A percentile compares a stretch with the other conserved stretches of the same genome.
Conservation (phyloP, 2,888 invertebrate genomes). For the Patella depressa region DNA sequence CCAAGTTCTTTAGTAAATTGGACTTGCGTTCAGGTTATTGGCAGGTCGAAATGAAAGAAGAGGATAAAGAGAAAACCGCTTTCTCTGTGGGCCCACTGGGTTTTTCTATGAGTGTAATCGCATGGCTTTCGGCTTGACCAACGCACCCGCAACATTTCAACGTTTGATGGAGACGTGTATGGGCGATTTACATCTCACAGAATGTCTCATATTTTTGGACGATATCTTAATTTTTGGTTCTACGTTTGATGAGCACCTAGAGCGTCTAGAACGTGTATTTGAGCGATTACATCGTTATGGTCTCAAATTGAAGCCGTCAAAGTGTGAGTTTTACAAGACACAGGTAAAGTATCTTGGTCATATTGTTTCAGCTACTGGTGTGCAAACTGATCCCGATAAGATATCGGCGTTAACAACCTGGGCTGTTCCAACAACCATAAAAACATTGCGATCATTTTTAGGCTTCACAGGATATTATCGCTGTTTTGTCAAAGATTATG, state of each 20-base stretch:
- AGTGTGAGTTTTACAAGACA: slow-evolving; percentile 25
- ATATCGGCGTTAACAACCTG: too few species aligned
- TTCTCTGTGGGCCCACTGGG: slow-evolving; percentile 16
- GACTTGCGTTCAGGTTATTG: too few species aligned
- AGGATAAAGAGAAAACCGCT: too few species aligned
- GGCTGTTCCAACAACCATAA: slow-evolving; percentile 25
- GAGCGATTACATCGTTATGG: slow-evolving; percentile 20
- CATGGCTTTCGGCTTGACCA: slow-evolving; percentile 36
- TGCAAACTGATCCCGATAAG: too few species aligned
- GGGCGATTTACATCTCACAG: slow-evolving; percentile 31
- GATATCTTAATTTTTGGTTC: slow-evolving; percentile 39
- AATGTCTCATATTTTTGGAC: slow-evolving; percentile 37
- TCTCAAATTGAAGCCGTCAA: slow-evolving; percentile 32
- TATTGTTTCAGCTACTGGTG: too few species aligned
- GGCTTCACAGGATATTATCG: slow-evolving; percentile 24
- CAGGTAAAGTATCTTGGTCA: slow-evolving; percentile 36
- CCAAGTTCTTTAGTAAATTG: too few species aligned
- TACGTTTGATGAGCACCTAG: slow-evolving; percentile 27
- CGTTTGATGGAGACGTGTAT: slow-evolving; percentile 34
- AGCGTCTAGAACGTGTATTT: slow-evolving; percentile 27
- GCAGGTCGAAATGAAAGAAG: too few species aligned
- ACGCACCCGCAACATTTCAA: slow-evolving; percentile 35
- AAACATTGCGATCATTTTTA: background rate
- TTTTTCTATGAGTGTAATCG: slow-evolving; percentile 34
- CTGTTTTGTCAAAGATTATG: slow-evolving; percentile 30